A percentile compares a stretch with the other conserved stretches of the same genome.
Evolutionary conservation across 2,888 invertebrate genomes (phyloP).

Genomic region (Chloromyia formosa): DNA sequence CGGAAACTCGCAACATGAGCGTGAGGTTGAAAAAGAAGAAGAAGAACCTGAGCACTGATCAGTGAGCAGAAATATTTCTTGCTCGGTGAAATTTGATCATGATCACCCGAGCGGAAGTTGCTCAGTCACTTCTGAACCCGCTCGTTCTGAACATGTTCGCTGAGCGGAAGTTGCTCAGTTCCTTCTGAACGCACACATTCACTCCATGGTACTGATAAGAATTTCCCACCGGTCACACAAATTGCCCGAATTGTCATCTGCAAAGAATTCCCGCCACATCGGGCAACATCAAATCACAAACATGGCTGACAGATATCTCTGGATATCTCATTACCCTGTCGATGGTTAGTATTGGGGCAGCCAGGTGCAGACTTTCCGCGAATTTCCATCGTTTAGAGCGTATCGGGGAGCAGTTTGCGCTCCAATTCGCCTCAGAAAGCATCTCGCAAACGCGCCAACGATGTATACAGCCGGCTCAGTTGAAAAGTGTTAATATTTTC

Average conservation of each 20-base stretch:
- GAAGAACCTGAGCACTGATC: no score
- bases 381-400: conserved; percentile 9
- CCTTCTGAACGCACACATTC: no score
- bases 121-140: no score
- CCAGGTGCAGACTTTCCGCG: not conserved
- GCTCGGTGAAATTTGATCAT: no score
- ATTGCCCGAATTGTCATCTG: not conserved
- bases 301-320: conserved; percentile 43
- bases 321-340: conserved; percentile 17
- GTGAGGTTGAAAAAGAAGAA: no score
- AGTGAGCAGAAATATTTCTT: no score
- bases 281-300: conserved; percentile 29
- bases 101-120: no score
- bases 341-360: conserved; percentile 32
- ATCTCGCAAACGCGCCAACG: not conserved
- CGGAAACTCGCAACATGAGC: no score
- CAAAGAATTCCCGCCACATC: conserved; percentile 1
- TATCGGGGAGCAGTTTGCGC: not conserved
- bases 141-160: no score
- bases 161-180: no score
- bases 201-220: conserved; percentile 36
- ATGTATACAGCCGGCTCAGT: conserved; percentile 10
- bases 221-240: conserved; percentile 1
- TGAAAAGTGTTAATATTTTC: not conserved
- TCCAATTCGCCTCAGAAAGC: not conserved